Percentiles rank a stretch among this genome's conserved stretches.
These are phyloP conservation scores for Odontocerum albicorne DNA, from an alignment of 2,888 invertebrate species.

Conservation along the genomic window DNA sequence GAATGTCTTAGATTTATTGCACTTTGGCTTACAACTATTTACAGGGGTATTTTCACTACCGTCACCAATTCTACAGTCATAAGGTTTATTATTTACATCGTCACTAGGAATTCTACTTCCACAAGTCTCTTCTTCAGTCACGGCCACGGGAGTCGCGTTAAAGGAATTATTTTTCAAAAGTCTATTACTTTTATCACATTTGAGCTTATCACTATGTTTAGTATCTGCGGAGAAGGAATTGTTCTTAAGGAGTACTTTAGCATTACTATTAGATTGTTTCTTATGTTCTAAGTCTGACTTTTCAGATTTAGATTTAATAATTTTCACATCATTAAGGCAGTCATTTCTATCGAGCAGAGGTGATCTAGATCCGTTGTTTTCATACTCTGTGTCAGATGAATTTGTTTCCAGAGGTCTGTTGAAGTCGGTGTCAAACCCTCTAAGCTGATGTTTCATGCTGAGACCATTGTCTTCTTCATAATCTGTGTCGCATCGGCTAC, in stretches of 20 bases:
- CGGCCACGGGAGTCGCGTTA: conserved; percentile 30
- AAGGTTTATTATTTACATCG: conserved; percentile 31
- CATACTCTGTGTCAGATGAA: conserved; percentile 67
- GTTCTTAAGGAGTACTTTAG: conserved; percentile 45
- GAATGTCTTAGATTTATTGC: conserved; percentile 43
- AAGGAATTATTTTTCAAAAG: conserved; percentile 45
- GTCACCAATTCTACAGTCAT: conserved; percentile 36
- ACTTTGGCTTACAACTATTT: conserved; percentile 39
- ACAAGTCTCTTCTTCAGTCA: conserved; percentile 24
- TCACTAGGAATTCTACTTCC: conserved; percentile 9
- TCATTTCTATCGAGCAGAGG: conserved; percentile 62
- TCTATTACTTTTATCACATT: conserved; percentile 54
- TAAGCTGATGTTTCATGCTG: conserved; percentile 44
- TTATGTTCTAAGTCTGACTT: conserved; percentile 47
- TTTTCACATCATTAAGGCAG: conserved; percentile 47
- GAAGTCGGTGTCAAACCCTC: conserved; percentile 56
- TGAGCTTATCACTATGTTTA: conserved; percentile 48
- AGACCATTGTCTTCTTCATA: conserved; percentile 61
- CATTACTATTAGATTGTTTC: conserved; percentile 46
- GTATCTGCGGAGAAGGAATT: conserved; percentile 40
- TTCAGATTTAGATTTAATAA: conserved; percentile 44
- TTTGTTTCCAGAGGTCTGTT: conserved; percentile 51
- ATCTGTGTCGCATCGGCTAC: conserved; percentile 63
- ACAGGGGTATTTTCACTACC: conserved; percentile 39
- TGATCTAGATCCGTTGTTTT: conserved; percentile 70